phyloP scores from a whole-genome alignment of 1,140 invertebrate species.

The Periplaneta americana region DNA sequence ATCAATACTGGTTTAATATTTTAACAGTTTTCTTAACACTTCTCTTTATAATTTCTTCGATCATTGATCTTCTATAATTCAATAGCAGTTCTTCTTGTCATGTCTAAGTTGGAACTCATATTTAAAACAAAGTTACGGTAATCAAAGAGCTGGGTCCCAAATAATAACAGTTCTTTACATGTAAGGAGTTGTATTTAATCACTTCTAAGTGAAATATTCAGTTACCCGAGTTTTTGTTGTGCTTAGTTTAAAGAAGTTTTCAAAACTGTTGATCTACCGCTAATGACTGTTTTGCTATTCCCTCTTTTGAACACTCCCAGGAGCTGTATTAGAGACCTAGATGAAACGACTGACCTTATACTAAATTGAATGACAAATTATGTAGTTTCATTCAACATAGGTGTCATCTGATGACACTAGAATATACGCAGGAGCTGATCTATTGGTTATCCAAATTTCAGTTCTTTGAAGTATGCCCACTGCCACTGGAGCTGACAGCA shows the following conservation, averaged over 20 bases:
- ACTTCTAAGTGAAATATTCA: not conserved
- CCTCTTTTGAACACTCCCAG: no score
- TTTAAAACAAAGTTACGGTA: not conserved
- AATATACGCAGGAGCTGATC: no score
- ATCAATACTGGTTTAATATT: not conserved
- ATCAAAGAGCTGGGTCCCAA: not conserved
- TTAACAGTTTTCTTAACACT: not conserved
- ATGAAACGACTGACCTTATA: no score
- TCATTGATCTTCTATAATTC: not conserved
- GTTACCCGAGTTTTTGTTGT: not conserved
- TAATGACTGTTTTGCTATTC: not conserved
- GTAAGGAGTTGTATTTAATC: not conserved
- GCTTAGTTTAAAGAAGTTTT: not conserved
- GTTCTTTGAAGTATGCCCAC: no score
- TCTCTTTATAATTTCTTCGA: not conserved
- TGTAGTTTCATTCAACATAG: no score
- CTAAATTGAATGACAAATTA: no score
- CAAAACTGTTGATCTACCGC: not conserved
- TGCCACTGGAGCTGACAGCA: no score
- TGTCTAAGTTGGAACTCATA: not conserved
- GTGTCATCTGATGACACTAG: no score
- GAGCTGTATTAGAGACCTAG: no score
- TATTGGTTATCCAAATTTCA: no score
- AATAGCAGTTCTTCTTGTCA: no score
- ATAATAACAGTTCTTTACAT: not conserved